Base-by-base conservation (phyloP, 1,140 invertebrate genomes). In the Cryptotermes secundus region DNA sequence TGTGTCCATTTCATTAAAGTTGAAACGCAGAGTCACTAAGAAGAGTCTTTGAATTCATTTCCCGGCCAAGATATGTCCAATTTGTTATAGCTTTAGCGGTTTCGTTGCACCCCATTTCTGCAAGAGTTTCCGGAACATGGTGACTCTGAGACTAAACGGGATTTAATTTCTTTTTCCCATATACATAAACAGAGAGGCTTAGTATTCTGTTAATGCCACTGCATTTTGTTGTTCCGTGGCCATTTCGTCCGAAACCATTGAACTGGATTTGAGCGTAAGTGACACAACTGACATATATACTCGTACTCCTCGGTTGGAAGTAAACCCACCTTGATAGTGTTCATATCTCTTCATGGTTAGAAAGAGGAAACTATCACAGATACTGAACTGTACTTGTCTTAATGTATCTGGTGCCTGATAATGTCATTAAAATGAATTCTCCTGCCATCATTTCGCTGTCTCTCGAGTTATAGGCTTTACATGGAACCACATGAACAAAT, bases 151-250 rank as follows among this genome's bases (percentile, higher is more conserved):
- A 7, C 59, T 31, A 72, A 72, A 72, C 31, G 59, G 59, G 59
- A 72, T 31, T 72, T 72, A 72, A 72, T 72, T n/a, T 72, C 26
- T 72, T 72, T 72, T 72, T 72, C 31, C 59, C 59, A 72, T 72
- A 72, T 31, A 72, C 59, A 72, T 72, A 72, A n/a, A 31, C n/a
- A 72, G 0, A 72, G 59, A 31, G 59, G 59, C 26, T 72, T 14
- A 72, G 59, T 72, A 72, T 72, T 72, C 59, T n/a, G 59, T 72
- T 72, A 72, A 31, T 72, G 59, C n/a, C 26, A 31, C 14, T 26
- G 59, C 59, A n/a, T 31, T 72, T 26, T 72, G 59, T 31, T 31
- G 59, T 31, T 26, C 14, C 59, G 26, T 72, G n/a, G 26, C 7
- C 59, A 72, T 26, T 31, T 31, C n/a, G 26, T 31, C 26, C 59